A percentile compares a stretch with the other conserved stretches of the same genome.
Conservation (phyloP, 2,797 vertebrate genomes). For the Decapterus maruadsi region DNA sequence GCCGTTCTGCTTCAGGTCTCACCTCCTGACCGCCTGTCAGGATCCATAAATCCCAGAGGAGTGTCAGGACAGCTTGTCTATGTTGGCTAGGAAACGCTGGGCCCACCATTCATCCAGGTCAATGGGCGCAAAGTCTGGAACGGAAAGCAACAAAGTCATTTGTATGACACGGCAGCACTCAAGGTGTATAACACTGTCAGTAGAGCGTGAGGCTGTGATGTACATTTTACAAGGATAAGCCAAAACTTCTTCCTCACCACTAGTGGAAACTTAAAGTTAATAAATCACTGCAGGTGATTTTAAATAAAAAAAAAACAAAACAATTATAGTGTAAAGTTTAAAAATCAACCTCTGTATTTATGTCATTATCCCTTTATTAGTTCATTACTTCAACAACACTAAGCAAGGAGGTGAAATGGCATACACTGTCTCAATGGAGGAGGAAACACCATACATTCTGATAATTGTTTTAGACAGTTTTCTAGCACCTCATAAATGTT, state of each 20-base stretch:
- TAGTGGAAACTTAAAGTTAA: not conserved
- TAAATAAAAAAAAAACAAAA: not conserved
- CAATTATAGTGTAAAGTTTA: not conserved
- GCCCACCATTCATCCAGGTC: constrained; percentile 99
- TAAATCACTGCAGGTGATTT: not conserved
- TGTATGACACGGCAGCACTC: too few relatives aligned
- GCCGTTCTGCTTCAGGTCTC: constrained; percentile 10
- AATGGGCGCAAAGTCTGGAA: constrained; percentile 92
- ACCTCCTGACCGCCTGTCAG: constrained; percentile 23
- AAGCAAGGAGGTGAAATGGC: too few relatives aligned
- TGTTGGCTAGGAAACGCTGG: constrained; percentile 94
- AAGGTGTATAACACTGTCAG: too few relatives aligned
- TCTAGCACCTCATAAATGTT: not conserved
- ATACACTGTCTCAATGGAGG: too few relatives aligned
- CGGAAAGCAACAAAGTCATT: not conserved
- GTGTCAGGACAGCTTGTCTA: constrained; percentile 90
- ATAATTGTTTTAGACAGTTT: not conserved
- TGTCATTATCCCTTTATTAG: too few relatives aligned
- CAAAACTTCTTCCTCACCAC: not conserved
- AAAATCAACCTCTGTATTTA: too few relatives aligned
- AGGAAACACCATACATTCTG: not conserved
- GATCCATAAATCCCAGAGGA: constrained; percentile 12
- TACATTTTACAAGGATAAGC: not conserved
- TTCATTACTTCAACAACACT: too few relatives aligned
- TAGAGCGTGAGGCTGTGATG: not conserved